Evolutionary conservation across 2,888 invertebrate species (phyloP), one percentile per base, ranked within the genome.

Genomic region (Ceramica pisi): DNA sequence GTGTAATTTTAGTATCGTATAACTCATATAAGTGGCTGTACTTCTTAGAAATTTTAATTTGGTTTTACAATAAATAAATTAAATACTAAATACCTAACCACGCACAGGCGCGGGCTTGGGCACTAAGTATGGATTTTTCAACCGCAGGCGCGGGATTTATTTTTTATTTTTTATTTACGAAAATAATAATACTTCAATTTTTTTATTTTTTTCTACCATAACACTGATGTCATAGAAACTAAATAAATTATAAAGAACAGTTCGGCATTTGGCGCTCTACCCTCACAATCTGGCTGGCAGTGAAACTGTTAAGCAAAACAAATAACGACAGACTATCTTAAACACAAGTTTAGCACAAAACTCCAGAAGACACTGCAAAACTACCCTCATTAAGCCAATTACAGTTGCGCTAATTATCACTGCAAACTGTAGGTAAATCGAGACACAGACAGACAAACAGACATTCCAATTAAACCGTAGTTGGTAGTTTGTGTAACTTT

Each of bases 401-500:
- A 81, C 59, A 71, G 38, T 65, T 57, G 16, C 35, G 55, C 67
- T 77, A 84, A 75, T 78, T 78, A 62, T 69, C 44, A 53, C 59
- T 44, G 57, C 56, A 59, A 70, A 71, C 64, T 69, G 67, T 56
- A 53, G 19, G 64, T 51, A 77, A 75, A 80, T 65, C 26, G 48
- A 53, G 65, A 50, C 26, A 46, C 56, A 46, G 57, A 46, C 81
- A 69, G 23, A 81, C 81, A 78, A 67, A 86, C 82, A 85, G 75
- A 75, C 75, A 76, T 77, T 69, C 88, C 85, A 90, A 89, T 90
- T 89, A 90, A 87, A 85, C 82, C 65, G 73, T 84, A 85, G 83
- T 87, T 85, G 68, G 70, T 71, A 71, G 83, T 82, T 72, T 78
- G 31, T 31, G 31, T 31, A 31, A 31, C 31, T 31, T 31, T 31